Evolutionary conservation across 2,113 vertebrate species (phyloP).

Genomic region (Barbus barbus): DNA sequence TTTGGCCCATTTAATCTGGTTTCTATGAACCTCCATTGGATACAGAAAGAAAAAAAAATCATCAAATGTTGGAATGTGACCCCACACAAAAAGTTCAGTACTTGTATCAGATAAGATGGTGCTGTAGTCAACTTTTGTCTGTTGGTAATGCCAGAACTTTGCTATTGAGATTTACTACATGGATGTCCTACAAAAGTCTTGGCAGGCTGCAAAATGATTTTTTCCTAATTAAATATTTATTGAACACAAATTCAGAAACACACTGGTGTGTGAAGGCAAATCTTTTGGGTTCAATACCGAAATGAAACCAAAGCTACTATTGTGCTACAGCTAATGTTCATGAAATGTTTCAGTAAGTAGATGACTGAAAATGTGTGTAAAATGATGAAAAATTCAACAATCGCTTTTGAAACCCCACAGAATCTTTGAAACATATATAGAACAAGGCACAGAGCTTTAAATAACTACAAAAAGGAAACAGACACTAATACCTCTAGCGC

Average conservation of each 20-base stretch:
- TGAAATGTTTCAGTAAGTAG: background rate
- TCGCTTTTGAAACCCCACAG: background rate
- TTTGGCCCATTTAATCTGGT: background rate
- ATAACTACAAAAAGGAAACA: background rate
- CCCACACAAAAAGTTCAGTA: background rate
- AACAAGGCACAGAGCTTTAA: background rate
- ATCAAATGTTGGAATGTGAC: background rate
- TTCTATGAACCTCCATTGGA: background rate
- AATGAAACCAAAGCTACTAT: background rate
- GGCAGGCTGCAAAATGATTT: background rate
- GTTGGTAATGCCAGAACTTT: background rate
- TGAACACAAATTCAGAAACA: background rate
- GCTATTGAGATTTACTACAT: background rate
- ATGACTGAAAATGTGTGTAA: background rate
- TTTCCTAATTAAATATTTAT: background rate
- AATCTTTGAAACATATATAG: conserved; percentile 5
- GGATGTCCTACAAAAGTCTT: background rate
- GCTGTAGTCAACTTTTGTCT: background rate
- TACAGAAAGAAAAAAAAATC: background rate
- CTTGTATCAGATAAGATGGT: background rate
- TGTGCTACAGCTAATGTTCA: background rate
- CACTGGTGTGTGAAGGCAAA: background rate
- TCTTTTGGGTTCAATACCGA: background rate
- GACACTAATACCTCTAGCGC: background rate
- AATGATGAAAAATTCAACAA: background rate